Conservation (phyloP, 2,888 invertebrate genomes). For the Eupeodes latifasciatus region DNA sequence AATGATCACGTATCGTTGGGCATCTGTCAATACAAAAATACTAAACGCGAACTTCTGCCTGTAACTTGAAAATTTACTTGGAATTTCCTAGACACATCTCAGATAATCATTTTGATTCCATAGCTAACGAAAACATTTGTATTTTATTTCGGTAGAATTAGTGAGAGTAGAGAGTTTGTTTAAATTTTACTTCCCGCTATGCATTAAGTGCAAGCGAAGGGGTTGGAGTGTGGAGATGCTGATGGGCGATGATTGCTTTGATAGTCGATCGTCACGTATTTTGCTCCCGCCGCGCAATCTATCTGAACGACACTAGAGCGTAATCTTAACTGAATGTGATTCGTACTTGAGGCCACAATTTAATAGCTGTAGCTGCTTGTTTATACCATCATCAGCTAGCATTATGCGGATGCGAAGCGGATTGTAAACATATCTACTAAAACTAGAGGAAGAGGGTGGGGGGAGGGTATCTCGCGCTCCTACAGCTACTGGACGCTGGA, state of each 20-base stretch:
- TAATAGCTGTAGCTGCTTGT: slow-evolving; percentile 39
- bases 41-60: background rate
- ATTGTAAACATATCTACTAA: too few species aligned
- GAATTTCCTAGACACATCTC: slow-evolving; percentile 19
- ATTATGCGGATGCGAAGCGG: too few species aligned
- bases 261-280: slow-evolving; percentile 35
- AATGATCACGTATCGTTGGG: background rate
- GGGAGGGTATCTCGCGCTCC: slow-evolving; percentile 42
- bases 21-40: slow-evolving; percentile 21
- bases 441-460: slow-evolving; percentile 1
- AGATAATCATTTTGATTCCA: slow-evolving; percentile 29
- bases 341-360: slow-evolving; percentile 56
- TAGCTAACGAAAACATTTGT: background rate
- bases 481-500: slow-evolving; percentile 12
- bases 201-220: too few species aligned
- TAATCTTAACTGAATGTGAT: slow-evolving; percentile 66
- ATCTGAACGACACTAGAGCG: slow-evolving; percentile 64
- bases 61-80: slow-evolving; percentile 31
- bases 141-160: background rate
- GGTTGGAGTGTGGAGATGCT: background rate
- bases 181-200: slow-evolving; percentile 7
- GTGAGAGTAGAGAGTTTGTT: background rate
- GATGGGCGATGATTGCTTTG: background rate
- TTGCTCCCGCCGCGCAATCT: slow-evolving; percentile 19
- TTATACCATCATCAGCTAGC: background rate